Evolutionary conservation across 2,113 vertebrate genomes (phyloP).

Genomic region (Syrmaticus mikado): DNA sequence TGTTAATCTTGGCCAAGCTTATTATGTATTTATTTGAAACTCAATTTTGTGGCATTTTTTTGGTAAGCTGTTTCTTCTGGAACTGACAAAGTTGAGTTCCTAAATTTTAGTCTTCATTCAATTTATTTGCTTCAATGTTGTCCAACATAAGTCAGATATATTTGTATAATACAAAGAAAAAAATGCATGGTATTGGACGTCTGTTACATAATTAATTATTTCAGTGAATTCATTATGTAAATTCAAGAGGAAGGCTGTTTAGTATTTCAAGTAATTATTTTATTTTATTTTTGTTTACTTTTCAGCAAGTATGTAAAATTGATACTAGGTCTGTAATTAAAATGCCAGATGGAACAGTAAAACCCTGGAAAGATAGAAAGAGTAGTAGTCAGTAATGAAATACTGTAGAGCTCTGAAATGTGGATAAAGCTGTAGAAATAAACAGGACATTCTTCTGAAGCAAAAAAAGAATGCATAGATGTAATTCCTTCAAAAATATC

Average conservation of each 20-base stretch:
- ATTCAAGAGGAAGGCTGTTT: background rate
- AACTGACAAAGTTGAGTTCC: background rate
- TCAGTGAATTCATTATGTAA: background rate
- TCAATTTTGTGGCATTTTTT: background rate
- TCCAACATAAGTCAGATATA: background rate
- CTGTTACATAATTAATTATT: background rate
- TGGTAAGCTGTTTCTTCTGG: background rate
- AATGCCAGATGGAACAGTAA: slow-evolving; percentile 47
- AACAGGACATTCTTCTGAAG: background rate
- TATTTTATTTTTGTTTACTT: background rate
- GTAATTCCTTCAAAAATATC: background rate
- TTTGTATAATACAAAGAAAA: background rate
- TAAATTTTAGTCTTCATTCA: background rate
- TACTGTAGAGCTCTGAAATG: background rate
- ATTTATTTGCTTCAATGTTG: background rate
- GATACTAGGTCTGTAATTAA: slow-evolving; percentile 36
- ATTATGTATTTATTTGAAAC: background rate
- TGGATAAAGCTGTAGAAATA: background rate
- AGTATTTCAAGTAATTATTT: background rate
- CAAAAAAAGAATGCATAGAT: background rate
- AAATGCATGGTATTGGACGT: background rate
- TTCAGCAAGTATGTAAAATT: slow-evolving; percentile 16
- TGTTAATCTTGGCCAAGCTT: background rate
- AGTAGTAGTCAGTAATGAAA: slow-evolving; percentile 17
- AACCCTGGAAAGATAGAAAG: background rate